phyloP scores from a whole-genome alignment of 2,113 vertebrate species.

The Helogale parvula region DNA sequence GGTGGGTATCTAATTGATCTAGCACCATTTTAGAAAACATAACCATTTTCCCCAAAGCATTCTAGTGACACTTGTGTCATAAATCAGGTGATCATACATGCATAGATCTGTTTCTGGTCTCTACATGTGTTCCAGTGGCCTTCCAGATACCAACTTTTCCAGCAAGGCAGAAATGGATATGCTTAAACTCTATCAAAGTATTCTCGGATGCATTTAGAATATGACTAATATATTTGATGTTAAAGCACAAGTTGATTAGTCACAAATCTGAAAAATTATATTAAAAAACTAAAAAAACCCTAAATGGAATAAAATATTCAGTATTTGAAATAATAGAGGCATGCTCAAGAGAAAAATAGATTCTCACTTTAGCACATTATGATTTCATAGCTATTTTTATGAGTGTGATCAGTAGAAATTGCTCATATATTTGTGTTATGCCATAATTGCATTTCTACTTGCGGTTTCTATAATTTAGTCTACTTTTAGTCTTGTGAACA shows the following conservation, averaged over 20 bases:
- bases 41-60: background rate
- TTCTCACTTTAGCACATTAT: background rate
- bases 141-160: background rate
- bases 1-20: background rate
- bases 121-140: background rate
- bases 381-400: constrained; percentile 53
- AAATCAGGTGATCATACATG: background rate
- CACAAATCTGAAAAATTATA: background rate
- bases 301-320: constrained; percentile 29
- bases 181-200: background rate
- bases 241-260: constrained; percentile 20
- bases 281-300: background rate
- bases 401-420: background rate
- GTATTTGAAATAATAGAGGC: constrained; percentile 11
- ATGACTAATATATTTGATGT: background rate
- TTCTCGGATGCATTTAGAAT: background rate
- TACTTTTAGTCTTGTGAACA: constrained; percentile 20
- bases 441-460: constrained; percentile 9
- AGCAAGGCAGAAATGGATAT: background rate
- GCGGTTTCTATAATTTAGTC: constrained; percentile 24
- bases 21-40: background rate
- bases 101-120: background rate
- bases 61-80: background rate
- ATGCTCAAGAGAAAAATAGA: background rate
- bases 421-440: background rate